Conservation (phyloP, 2,797 vertebrate species). For the Eptatretus atami region DNA sequence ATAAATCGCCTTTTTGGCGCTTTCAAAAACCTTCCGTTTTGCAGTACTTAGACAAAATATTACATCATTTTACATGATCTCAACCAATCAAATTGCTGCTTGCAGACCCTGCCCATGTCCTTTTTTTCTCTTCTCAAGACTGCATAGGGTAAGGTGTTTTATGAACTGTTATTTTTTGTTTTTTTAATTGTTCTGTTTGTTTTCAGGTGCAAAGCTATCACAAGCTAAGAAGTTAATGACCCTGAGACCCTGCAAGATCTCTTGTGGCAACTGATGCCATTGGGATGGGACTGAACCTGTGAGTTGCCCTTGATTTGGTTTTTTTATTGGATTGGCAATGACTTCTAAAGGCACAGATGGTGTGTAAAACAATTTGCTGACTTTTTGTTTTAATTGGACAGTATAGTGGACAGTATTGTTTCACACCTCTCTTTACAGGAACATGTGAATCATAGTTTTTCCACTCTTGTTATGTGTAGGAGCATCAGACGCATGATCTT, state of each 20-base stretch:
- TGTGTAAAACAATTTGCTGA: too few relatives aligned
- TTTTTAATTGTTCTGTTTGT: neutral
- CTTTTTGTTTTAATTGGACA: neutral
- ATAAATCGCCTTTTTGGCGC: too few relatives aligned
- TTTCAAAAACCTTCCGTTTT: too few relatives aligned
- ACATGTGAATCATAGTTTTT: neutral
- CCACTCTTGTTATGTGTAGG: slow-evolving; percentile 17
- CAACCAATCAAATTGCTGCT: too few relatives aligned
- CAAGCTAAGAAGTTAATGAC: slow-evolving; percentile 91
- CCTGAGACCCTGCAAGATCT: slow-evolving; percentile 69
- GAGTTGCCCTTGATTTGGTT: slow-evolving; percentile 14
- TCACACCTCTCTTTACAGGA: neutral
- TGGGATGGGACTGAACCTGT: slow-evolving; percentile 97
- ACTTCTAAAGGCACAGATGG: too few relatives aligned
- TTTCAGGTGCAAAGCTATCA: slow-evolving; percentile 62
- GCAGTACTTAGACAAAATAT: too few relatives aligned
- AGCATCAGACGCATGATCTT: slow-evolving; percentile 85
- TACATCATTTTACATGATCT: too few relatives aligned
- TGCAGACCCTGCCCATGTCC: too few relatives aligned
- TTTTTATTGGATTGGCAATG: neutral
- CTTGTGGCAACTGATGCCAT: slow-evolving; percentile 90
- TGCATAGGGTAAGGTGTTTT: too few relatives aligned
- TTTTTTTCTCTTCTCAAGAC: too few relatives aligned
- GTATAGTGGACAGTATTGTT: neutral
- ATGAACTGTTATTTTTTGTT: neutral